These are phyloP conservation scores for Trypoxylon attenuatum DNA, from an alignment of 2,888 invertebrate species.

Conservation along the genomic window DNA sequence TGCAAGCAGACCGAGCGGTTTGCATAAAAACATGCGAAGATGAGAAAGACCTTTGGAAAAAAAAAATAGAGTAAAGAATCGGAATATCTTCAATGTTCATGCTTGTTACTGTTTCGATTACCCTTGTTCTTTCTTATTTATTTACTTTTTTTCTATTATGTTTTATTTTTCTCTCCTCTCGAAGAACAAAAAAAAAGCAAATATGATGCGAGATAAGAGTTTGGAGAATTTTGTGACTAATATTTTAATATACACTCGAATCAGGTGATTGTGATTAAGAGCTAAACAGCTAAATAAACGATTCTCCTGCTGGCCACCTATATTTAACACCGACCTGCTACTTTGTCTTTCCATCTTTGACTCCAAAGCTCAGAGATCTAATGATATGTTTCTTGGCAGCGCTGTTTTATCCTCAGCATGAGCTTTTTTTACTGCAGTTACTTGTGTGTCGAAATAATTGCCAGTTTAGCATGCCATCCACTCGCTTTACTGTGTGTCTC, in stretches of 20 bases:
- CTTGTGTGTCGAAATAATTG: slow-evolving; percentile 53
- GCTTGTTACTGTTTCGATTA: too few relatives aligned
- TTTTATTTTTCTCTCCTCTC: too few relatives aligned
- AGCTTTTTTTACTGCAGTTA: slow-evolving; percentile 49
- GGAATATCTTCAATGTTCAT: too few relatives aligned
- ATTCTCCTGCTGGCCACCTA: slow-evolving; percentile 21
- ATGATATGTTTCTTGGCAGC: slow-evolving; percentile 7
- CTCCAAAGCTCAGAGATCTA: slow-evolving; percentile 19
- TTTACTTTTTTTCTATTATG: too few relatives aligned
- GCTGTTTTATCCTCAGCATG: slow-evolving; percentile 53
- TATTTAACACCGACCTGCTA: slow-evolving; percentile 7
- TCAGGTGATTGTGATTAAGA: background rate
- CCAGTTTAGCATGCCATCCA: slow-evolving; percentile 58
- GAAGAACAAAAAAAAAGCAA: too few relatives aligned
- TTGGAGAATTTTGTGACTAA: background rate
- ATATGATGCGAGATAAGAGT: background rate
- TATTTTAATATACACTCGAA: slow-evolving; percentile 16
- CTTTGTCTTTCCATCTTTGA: slow-evolving; percentile 14
- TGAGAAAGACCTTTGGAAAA: too few relatives aligned
- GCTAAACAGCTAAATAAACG: slow-evolving; percentile 19
- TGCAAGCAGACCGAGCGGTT: too few relatives aligned
- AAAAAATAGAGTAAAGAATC: background rate
- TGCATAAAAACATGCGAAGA: background rate
- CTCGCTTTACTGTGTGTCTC: slow-evolving; percentile 56
- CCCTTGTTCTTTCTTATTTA: too few relatives aligned